These are phyloP conservation scores for Xestia c-nigrum DNA, from an alignment of 2,888 invertebrate genomes.

Conservation along the genomic window DNA sequence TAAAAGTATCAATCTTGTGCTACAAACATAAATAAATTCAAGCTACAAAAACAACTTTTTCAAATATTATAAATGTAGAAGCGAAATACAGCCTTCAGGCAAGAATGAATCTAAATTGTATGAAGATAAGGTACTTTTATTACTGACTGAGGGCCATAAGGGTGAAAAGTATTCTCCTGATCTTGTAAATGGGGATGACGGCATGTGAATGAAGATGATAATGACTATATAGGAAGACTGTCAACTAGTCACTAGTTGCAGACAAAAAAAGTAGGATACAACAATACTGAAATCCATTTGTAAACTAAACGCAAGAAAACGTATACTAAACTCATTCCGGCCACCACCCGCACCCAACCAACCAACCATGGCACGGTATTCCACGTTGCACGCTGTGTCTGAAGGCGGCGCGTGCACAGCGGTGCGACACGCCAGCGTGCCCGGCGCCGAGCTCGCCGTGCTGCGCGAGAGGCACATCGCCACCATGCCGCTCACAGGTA, in stretches of 20 bases:
- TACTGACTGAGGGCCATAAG: not conserved
- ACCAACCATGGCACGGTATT: conserved; percentile 57
- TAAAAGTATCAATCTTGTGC: not conserved
- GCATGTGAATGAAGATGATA: not conserved
- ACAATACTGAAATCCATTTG: conserved; percentile 11
- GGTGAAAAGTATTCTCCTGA: not conserved
- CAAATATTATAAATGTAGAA: not conserved
- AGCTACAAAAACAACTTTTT: not conserved
- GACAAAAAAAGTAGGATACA: not conserved
- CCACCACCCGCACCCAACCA: conserved; percentile 20
- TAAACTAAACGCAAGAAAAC: conserved; percentile 18
- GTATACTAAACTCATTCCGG: conserved; percentile 35
- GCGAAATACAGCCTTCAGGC: not conserved
- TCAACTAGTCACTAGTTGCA: not conserved
- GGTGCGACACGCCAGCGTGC: conserved; percentile 87
- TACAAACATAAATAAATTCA: not conserved
- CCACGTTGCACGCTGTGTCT: conserved; percentile 68
- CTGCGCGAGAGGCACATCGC: conserved; percentile 77
- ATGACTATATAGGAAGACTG: not conserved
- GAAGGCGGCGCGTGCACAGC: conserved; percentile 86
- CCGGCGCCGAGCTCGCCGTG: conserved; percentile 81
- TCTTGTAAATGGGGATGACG: not conserved
- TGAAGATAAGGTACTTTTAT: not conserved
- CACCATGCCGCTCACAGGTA: conserved; percentile 80
- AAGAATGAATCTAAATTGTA: not conserved